Evolutionary conservation across 2,888 invertebrate species (phyloP), one percentile per base, ranked within the genome.

Genomic region (Kryphioiulus occultus): DNA sequence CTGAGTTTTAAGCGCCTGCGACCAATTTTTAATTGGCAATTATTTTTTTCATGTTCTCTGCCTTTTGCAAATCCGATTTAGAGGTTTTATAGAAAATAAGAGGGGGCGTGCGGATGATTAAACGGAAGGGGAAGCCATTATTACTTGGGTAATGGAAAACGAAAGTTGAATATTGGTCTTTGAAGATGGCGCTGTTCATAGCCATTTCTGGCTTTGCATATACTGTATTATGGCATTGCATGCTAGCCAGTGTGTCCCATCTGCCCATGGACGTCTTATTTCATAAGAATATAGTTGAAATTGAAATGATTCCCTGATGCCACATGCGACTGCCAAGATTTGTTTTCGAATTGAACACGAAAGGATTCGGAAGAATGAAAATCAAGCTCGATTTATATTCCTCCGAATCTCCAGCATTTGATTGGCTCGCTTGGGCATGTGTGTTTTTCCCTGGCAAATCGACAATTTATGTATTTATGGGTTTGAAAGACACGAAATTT

Each of bases 231-330:
- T 19, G 1, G 22, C n/a, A 9, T n/a, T n/a, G 59, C 2, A 9
- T 5, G n/a, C n/a, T 59, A 59, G n/a, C 59, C 59, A 59, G 59
- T n/a, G 59, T n/a, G 59, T 59, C 59, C 59, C 59, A 59, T 19
- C 59, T 59, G 59, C 59, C 59, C 59, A 5, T n/a, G 19, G 1
- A 19, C 15, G 59, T n/a, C 59, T 59, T 59, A 59, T n/a, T 59
- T 59, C 15, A 59, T 59, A 19, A 59, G 59, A 59, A 59, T 19
- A 19, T 59, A n/a, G 59, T n/a, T 59, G 12, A 59, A 59, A 59
- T 59, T 59, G 59, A 59, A 59, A 59, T 59, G 59, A 59, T 59
- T 59, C 59, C 59, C 59, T 59, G n/a, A 59, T 59, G 59, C 59
- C 59, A 59, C 12, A 59, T 39, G 39, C 39, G 39, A 9, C 39